A percentile compares a stretch with the other conserved stretches of the same genome.
phyloP scores from a whole-genome alignment of 2,888 invertebrate genomes.

The Trissolcus japonicus region DNA sequence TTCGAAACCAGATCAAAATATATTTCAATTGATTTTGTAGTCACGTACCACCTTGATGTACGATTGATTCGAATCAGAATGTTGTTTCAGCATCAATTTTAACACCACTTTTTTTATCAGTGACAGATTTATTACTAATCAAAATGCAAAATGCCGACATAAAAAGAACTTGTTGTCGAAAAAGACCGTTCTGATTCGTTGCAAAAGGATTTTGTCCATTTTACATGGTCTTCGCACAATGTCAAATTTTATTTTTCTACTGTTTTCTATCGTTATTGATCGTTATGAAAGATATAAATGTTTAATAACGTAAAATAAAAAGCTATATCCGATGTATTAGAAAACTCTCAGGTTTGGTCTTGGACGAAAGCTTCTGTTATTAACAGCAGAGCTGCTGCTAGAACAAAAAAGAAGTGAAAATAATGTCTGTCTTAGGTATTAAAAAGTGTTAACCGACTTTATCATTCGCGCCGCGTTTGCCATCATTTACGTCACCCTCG shows the following conservation, averaged over 20 bases:
- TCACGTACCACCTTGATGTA: constrained; percentile 41
- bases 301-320: neutral
- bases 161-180: neutral
- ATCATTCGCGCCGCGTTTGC: constrained; percentile 32
- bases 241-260: no score
- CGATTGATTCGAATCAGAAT: constrained; percentile 59
- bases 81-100: constrained; percentile 50
- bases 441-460: constrained; percentile 48
- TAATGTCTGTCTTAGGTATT: constrained; percentile 43
- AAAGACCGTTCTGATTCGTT: neutral
- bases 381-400: constrained; percentile 18
- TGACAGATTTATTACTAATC: neutral
- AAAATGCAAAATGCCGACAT: neutral
- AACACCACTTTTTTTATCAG: neutral
- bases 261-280: no score
- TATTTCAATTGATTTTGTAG: constrained; percentile 55
- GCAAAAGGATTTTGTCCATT: neutral
- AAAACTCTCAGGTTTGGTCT: neutral
- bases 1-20: constrained; percentile 46
- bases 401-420: constrained; percentile 40
- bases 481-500: constrained; percentile 46
- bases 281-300: neutral
- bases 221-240: no score
- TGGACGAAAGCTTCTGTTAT: constrained; percentile 15
- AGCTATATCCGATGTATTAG: neutral